Base-by-base conservation (phyloP, 2,888 invertebrate species). In the Drosophila suboccidentalis region DNA sequence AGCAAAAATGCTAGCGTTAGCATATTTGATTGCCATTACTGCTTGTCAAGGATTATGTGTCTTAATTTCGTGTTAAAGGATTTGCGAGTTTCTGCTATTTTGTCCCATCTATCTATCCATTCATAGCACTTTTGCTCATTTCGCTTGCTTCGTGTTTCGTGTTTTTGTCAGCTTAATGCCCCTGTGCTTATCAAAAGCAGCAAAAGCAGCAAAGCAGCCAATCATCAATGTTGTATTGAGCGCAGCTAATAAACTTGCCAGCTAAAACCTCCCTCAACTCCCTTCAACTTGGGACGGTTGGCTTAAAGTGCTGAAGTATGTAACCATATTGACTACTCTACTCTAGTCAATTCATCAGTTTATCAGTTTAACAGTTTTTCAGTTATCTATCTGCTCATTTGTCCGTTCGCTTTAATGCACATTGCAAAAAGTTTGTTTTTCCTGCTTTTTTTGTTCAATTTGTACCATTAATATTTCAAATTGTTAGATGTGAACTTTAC, bases 11-110 rank as follows among this genome's bases (percentile, higher is more conserved):
- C 82, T 80, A 86, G 88, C 86, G 88, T 87, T 86, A 80, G 88
- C 88, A 87, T 87, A 87, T 87, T 87, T 82, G 86, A 87, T 87
- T 86, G 82, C 83, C 86, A 87, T 88, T 87, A 86, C 86, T 83
- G 83, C 86, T 86, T 88, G 88, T 88, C 86, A 88, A 61, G 86
- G 86, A 87, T 87, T 87, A 87, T 77, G 71, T 77, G 74, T 86
- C 86, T 87, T 87, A 87, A 88, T 87, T 83, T 87, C 84, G 86
- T 87, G 86, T 87, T 87, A 87, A 88, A 86, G 86, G 86, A 88
- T 88, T 87, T 87, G 58, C 80, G 71, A 80, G 74, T 85, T 82
- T n/a, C 65, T 39, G 63, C 17, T 22, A 53, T 26, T 51, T 58
- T 44, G 5, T 61, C 67, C 43, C 53, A 60, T 49, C 46, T 51